Conservation (phyloP, 2,113 vertebrate genomes). For the Isichthys henryi region DNA sequence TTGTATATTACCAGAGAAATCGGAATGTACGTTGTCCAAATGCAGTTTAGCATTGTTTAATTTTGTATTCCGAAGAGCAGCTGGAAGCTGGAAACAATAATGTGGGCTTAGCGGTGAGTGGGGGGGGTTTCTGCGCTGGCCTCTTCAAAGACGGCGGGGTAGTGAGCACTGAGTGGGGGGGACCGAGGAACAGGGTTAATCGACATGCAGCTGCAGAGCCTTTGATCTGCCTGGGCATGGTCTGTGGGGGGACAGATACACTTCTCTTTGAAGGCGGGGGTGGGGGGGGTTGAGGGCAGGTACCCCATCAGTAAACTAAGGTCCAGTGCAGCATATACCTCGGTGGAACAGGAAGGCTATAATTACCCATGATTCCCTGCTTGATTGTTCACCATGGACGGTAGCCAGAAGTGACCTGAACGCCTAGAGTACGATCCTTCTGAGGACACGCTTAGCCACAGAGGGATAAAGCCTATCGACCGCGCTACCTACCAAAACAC, state of each 20-base stretch:
- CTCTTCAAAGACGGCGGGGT: constrained; percentile 1
- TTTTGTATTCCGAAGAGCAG: not conserved
- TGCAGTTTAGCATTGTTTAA: not conserved
- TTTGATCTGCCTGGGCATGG: constrained; percentile 47
- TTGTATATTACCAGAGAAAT: constrained; percentile 4
- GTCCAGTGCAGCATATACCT: not conserved
- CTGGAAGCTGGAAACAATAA: not conserved
- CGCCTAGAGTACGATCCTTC: not conserved
- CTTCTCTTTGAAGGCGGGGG: constrained; percentile 17
- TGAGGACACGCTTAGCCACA: not conserved
- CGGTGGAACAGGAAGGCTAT: not conserved
- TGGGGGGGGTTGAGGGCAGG: not conserved
- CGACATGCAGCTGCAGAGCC: constrained; percentile 41
- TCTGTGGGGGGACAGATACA: not conserved
- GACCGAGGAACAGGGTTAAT: constrained; percentile 45
- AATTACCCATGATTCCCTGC: not conserved
- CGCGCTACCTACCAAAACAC: not conserved
- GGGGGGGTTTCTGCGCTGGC: too few species aligned
- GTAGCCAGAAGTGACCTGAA: not conserved
- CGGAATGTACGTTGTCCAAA: not conserved
- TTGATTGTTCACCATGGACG: not conserved
- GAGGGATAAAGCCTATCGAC: not conserved
- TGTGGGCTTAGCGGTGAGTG: not conserved
- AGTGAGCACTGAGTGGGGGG: not conserved
- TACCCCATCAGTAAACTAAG: not conserved